Evolutionary conservation across 2,797 vertebrate species (phyloP).

Genomic region (Micrastur ruficollis): DNA sequence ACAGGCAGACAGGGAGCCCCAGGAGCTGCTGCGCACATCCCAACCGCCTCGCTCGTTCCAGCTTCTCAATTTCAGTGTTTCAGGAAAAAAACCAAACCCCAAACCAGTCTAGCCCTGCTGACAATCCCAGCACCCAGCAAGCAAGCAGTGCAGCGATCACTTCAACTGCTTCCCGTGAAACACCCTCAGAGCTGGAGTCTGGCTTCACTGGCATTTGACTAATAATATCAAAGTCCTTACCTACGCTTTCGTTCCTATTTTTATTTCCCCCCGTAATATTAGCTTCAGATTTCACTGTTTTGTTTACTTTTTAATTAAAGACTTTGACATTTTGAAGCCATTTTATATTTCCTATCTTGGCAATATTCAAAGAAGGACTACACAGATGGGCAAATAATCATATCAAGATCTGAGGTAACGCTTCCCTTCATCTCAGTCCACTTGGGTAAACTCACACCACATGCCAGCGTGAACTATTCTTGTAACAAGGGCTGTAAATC

Average conservation of each 20-base stretch:
- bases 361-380: background rate
- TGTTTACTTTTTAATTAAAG: constrained; percentile 14
- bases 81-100: background rate
- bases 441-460: constrained; percentile 17
- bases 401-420: background rate
- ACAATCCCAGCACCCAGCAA: background rate
- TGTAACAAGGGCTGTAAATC: constrained; percentile 42
- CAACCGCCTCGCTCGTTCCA: background rate
- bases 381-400: constrained; percentile 41
- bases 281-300: background rate
- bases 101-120: background rate
- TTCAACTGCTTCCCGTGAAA: background rate
- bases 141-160: background rate
- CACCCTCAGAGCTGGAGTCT: background rate
- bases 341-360: constrained; percentile 12
- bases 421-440: constrained; percentile 28
- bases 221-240: background rate
- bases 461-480: background rate
- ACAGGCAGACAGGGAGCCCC: background rate
- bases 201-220: background rate
- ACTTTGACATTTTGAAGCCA: background rate
- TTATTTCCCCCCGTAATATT: background rate
- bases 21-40: rapidly evolving
- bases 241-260: background rate
- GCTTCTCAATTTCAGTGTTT: background rate